Evolutionary conservation across 2,797 vertebrate species (phyloP), one percentile per base, ranked within the genome.

Genomic region (Gastrophryne carolinensis): DNA sequence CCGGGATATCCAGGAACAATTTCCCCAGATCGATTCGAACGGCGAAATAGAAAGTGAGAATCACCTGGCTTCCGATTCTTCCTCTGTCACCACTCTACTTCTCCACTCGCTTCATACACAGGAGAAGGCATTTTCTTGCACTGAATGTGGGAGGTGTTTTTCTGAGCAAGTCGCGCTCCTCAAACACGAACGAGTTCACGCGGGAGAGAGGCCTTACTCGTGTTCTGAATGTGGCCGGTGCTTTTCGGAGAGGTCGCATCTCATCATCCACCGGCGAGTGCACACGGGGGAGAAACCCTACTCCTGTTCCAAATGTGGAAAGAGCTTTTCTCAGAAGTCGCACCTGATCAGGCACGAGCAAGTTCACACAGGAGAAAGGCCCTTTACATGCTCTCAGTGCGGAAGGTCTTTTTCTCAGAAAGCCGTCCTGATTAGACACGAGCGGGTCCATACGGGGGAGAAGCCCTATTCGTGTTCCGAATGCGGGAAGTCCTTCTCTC

Each of bases 161-260:
- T 89, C 87, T 81, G 87, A 88, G 79, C 82, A 87, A 24, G 89
- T 86, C 8, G 86, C 86, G 0, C 86, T 88, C 49, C 86, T 89
- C 67, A 84, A 86, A 77, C 89, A 89, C 32, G 87, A 89, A 67
- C 63, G 84, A 72, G 89, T 86, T 35, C 87, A 89, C 60, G 87
- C 83, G 0, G 86, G 86, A 44, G 89, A 89, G 73, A 73, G 5
- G n/a, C 64, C 39, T 1, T 74, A 80, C 19, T 72, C 75, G 0
- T 85, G 84, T 62, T 75, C 50, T 0, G 74, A 83, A 0, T 85
- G 84, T 58, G 84, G 81, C 3, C 84, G 83, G 17, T n/a, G 39
- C 17, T 44, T 44, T 6, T 44, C 39, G 5, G 5, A 8, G 15
- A 44, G 39, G 24, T 68, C 82, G 66, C 83, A 84, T 23, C 82